Percentiles rank a stretch among this genome's conserved stretches.
Evolutionary conservation across 92 coral and sea anemone genomes (phyloP).

Genomic region (Phenganax stokvisi): DNA sequence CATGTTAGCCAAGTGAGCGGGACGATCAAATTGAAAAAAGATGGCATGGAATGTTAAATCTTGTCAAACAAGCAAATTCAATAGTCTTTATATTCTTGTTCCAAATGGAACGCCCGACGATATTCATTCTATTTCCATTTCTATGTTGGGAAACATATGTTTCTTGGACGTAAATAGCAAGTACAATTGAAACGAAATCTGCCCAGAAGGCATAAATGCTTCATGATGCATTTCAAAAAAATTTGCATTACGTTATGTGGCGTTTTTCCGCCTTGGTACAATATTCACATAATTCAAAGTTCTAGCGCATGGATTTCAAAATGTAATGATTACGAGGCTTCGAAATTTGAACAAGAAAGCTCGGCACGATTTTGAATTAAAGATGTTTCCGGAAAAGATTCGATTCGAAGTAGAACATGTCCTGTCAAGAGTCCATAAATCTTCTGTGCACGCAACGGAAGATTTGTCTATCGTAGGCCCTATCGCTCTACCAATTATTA

Average conservation of each 20-base stretch:
- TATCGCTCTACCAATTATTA: constrained; percentile 21
- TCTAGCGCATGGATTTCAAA: background rate
- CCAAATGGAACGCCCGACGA: background rate
- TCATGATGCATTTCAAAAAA: background rate
- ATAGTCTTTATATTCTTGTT: background rate
- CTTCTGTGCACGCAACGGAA: constrained; percentile 42
- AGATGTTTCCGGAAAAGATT: constrained; percentile 28
- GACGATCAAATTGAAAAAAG: background rate
- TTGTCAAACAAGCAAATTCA: background rate
- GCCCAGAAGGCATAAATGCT: constrained; percentile 16
- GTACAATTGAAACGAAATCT: background rate
- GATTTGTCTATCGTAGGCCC: constrained; percentile 7
- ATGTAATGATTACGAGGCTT: background rate
- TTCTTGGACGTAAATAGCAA: background rate
- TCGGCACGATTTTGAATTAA: background rate
- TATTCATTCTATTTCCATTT: background rate
- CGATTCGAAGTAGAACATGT: constrained; percentile 16
- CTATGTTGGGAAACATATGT: background rate
- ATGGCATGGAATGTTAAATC: background rate
- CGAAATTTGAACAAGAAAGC: constrained; percentile 12
- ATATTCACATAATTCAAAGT: background rate
- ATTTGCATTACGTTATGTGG: background rate
- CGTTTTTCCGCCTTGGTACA: background rate
- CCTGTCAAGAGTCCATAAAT: constrained; percentile 45
- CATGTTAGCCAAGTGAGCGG: too few species aligned